These are phyloP conservation scores for Brachyhypopomus gauderio DNA, from an alignment of 2,113 vertebrate species.

Conservation along the genomic window DNA sequence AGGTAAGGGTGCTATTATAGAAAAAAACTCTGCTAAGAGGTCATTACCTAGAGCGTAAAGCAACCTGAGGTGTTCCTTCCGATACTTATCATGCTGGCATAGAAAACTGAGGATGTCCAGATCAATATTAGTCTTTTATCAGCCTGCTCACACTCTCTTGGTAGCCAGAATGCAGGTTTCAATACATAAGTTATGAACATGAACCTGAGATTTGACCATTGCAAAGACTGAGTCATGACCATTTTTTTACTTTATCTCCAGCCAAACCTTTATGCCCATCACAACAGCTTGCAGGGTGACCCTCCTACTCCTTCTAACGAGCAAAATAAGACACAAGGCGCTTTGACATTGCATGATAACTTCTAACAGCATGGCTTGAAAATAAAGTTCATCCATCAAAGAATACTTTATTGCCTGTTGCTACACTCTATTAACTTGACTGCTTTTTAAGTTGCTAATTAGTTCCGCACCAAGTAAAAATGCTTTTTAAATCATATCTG, in stretches of 20 bases:
- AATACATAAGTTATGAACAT: not conserved
- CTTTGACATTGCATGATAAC: slow-evolving; percentile 14
- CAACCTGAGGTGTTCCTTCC: not conserved
- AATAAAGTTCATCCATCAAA: slow-evolving; percentile 35
- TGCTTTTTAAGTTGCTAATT: slow-evolving; percentile 2
- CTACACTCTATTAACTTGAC: slow-evolving; percentile 41
- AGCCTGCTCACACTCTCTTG: slow-evolving; percentile 1
- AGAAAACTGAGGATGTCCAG: not conserved
- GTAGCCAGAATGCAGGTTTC: not conserved
- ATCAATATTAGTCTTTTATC: not conserved
- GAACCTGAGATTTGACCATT: slow-evolving; percentile 15
- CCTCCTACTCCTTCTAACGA: not conserved
- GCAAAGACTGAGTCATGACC: not conserved
- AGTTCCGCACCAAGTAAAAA: no score
- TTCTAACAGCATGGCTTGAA: slow-evolving; percentile 40
- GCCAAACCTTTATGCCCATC: slow-evolving; percentile 14
- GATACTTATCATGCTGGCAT: not conserved
- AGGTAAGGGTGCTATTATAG: slow-evolving; percentile 17
- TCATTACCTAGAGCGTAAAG: not conserved
- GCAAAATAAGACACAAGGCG: no score
- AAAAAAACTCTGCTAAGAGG: not conserved
- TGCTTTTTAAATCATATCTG: no score
- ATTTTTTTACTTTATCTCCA: not conserved
- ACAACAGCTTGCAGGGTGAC: not conserved
- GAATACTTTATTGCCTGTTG: slow-evolving; percentile 41